phyloP scores from a whole-genome alignment of 2,113 vertebrate species.

The Megaceryle torquata region DNA sequence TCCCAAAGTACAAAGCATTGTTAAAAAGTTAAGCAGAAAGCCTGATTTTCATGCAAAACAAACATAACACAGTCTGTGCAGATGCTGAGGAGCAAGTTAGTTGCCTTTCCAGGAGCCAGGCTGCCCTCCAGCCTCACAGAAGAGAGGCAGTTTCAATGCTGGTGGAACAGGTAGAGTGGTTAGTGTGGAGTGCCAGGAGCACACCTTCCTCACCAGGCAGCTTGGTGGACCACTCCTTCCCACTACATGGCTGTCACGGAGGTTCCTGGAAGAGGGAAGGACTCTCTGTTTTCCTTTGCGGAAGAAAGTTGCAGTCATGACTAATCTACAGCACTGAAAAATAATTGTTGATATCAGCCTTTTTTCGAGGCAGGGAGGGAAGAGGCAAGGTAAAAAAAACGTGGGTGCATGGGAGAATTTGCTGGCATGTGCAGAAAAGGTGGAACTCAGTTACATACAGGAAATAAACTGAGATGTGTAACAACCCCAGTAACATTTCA shows the following conservation, averaged over 20 bases:
- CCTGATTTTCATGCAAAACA: background rate
- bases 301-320: background rate
- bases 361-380: background rate
- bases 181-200: background rate
- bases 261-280: background rate
- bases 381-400: background rate
- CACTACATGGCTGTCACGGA: background rate
- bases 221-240: background rate
- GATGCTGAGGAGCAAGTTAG: background rate
- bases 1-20: background rate
- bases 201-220: background rate
- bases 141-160: fast-evolving
- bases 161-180: background rate
- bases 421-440: background rate
- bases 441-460: background rate
- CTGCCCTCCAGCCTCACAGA: background rate
- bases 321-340: background rate
- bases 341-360: background rate
- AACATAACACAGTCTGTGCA: background rate
- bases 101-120: background rate
- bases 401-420: background rate
- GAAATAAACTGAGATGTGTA: background rate
- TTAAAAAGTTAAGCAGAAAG: background rate
- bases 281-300: background rate
- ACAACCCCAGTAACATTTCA: background rate